Evolutionary conservation across 2,797 vertebrate species (phyloP).

Genomic region (Galagoides demidoff): DNA sequence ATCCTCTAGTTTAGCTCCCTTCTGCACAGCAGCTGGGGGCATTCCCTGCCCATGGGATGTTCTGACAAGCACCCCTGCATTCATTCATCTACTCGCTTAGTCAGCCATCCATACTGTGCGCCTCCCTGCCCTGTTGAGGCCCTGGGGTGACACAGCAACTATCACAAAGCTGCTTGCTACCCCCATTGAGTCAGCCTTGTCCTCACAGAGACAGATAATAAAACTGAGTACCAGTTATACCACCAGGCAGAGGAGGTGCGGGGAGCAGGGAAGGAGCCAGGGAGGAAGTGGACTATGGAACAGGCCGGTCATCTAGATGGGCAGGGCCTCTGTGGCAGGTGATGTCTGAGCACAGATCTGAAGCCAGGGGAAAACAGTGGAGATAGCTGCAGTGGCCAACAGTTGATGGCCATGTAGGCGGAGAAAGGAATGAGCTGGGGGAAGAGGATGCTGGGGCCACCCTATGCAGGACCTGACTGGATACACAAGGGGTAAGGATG

Average conservation of each 20-base stretch:
- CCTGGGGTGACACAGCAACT: background rate
- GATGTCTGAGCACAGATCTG: background rate
- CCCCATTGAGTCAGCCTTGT: too few relatives aligned
- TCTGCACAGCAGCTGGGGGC: background rate
- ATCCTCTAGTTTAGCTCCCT: background rate
- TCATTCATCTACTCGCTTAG: background rate
- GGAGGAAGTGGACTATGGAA: too few relatives aligned
- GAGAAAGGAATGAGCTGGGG: background rate
- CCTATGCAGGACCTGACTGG: background rate
- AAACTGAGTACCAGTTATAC: too few relatives aligned
- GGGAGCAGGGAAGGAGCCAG: background rate
- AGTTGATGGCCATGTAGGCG: rapidly evolving
- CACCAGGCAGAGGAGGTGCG: rapidly evolving
- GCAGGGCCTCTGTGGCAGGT: too few relatives aligned
- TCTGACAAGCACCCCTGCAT: rapidly evolving
- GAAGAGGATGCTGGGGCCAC: too few relatives aligned
- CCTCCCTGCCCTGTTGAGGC: background rate
- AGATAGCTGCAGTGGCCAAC: too few relatives aligned
- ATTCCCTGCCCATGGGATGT: background rate
- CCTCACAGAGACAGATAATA: background rate
- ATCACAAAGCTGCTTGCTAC: background rate
- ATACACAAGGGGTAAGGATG: too few relatives aligned
- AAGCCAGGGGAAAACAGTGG: too few relatives aligned
- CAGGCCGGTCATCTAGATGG: background rate
- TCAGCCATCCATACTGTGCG: background rate